Evolutionary conservation across 2,797 vertebrate genomes (phyloP), one percentile per base, ranked within the genome.

Genomic region (Saxicola maurus): DNA sequence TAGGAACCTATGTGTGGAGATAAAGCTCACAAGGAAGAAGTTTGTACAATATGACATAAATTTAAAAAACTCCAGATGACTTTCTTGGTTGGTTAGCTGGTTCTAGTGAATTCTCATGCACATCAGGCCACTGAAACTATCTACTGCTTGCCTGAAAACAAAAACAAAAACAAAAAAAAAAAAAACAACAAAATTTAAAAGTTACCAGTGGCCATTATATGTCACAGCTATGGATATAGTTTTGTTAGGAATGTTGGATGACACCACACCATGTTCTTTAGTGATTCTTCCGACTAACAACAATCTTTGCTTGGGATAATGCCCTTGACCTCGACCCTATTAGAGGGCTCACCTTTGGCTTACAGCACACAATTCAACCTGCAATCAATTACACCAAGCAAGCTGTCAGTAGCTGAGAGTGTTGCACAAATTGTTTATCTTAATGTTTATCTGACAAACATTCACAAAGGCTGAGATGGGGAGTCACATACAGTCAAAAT

Each of bases 401-500:
- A 87, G 17, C 33, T 31, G 3, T 81, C 86, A 59, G 74, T 23
- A 64, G 45, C 67, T 57, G 16, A 80, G 37, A 20, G 57, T 42
- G 56, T 67, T 69, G 60, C 53, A 83, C 67, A 84, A 45, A 83
- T n/a, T 86, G 67, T 86, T 93, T 81, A 40, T 71, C 51, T 77
- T 80, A 37, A 56, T 76, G 30, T 92, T 86, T 87, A 48, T 86
- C 81, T 84, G 53, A 88, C 82, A 83, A 91, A 90, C 83, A 91
- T 79, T 93, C 65, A 57, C 61, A 86, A 69, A 86, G 48, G 24
- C 55, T 72, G 51, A 67, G 61, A 60, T 60, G 13, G 20, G 28
- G 57, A 64, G 67, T 76, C 45, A 43, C 35, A 43, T 43, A 18
- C 45, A 51, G 30, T 86, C 75, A 88, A 94, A 87, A 62, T 62